A percentile compares a stretch with the other conserved stretches of the same genome.
Evolutionary conservation across 2,888 invertebrate genomes (phyloP).

Genomic region (Megaustenia siamemsis): DNA sequence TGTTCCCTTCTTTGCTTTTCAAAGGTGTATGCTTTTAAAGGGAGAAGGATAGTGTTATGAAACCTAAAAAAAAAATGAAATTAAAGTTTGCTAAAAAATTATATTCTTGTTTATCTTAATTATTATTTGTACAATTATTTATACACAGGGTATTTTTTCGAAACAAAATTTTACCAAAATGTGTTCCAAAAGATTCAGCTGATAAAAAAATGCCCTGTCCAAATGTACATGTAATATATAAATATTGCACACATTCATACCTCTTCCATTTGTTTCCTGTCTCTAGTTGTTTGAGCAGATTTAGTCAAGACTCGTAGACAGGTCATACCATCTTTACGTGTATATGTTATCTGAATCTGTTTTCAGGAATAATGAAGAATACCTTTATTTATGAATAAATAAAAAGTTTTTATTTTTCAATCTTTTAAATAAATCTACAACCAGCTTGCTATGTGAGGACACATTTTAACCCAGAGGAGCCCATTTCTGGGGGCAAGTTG

Average conservation of each 20-base stretch:
- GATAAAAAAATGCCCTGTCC: neutral
- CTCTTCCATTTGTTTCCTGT: constrained; percentile 72
- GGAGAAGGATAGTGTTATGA: neutral
- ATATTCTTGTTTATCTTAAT: neutral
- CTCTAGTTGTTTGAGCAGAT: constrained; percentile 62
- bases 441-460: no score
- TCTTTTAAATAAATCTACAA: no score
- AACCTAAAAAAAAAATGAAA: neutral
- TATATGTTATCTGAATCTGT: constrained; percentile 72
- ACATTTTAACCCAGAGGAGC: no score
- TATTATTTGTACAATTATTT: neutral
- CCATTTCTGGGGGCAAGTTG: no score
- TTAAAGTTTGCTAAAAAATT: neutral
- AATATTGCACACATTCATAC: constrained; percentile 55
- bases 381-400: no score
- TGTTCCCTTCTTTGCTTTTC: no score
- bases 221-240: neutral
- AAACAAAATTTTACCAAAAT: neutral
- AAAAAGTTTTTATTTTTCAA: no score
- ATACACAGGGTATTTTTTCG: neutral
- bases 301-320: constrained; percentile 70
- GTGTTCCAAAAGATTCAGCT: neutral
- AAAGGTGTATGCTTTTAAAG: no score
- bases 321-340: constrained; percentile 68
- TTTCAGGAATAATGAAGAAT: neutral